A percentile compares a stretch with the other conserved stretches of the same genome.
Conservation (phyloP, 2,888 invertebrate genomes). For the Brenthis ino region DNA sequence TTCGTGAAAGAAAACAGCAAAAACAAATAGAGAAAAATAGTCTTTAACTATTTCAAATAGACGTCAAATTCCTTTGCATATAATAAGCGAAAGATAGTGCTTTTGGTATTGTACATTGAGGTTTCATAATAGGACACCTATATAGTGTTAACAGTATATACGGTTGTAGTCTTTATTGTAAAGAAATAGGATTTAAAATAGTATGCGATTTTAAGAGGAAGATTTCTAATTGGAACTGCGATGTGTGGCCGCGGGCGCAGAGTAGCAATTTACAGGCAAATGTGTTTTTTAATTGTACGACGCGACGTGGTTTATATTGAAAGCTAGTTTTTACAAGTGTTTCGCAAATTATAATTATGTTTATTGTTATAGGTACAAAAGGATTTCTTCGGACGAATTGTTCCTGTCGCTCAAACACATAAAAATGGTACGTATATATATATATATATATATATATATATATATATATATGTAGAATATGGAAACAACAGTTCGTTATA, state of each 20-base stretch:
- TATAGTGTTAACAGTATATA: constrained; percentile 14
- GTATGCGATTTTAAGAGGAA: constrained; percentile 14
- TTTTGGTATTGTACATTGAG: constrained; percentile 22
- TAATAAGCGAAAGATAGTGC: constrained; percentile 6
- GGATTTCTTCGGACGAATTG: constrained; percentile 84
- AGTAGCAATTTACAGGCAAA: constrained; percentile 41
- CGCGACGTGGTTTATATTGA: constrained; percentile 32
- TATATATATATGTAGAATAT: no score
- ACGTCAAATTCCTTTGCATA: constrained; percentile 18
- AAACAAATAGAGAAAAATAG: constrained; percentile 13
- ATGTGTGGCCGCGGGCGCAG: constrained; percentile 39
- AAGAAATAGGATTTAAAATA: constrained; percentile 11
- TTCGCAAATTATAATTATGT: background rate
- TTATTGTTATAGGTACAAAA: constrained; percentile 79
- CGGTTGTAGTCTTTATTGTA: constrained; percentile 23
- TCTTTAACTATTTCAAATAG: constrained; percentile 5
- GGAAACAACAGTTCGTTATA: no score
- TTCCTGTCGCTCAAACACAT: constrained; percentile 66
- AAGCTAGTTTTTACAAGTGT: constrained; percentile 21
- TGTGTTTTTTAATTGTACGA: constrained; percentile 44
- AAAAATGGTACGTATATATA: constrained; percentile 53
- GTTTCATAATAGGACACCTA: constrained; percentile 30
- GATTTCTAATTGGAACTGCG: constrained; percentile 39
- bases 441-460: no score
- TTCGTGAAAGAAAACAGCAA: constrained; percentile 8